A percentile compares a stretch with the other conserved stretches of the same genome.
Evolutionary conservation across 2,888 invertebrate species (phyloP).

Genomic region (Drosophila paramelanica): DNA sequence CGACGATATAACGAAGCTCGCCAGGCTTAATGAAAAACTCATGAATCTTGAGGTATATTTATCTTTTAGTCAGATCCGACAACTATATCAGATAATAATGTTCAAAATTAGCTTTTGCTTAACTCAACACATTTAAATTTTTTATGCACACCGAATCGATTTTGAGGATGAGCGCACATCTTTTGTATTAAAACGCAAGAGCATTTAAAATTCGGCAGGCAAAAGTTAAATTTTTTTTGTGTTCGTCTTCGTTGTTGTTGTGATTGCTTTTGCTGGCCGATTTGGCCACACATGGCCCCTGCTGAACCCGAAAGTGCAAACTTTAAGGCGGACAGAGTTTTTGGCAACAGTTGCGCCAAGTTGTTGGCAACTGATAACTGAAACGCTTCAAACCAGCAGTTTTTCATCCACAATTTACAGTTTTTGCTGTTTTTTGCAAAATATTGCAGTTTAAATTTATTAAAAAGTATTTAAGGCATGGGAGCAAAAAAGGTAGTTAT

Average conservation of each 20-base stretch:
- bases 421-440: background rate
- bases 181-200: too few species aligned
- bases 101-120: too few species aligned
- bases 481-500: background rate
- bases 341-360: slow-evolving; percentile 58
- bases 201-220: too few species aligned
- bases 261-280: slow-evolving; percentile 20
- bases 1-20: too few species aligned
- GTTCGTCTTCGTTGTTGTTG: slow-evolving; percentile 1
- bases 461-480: slow-evolving; percentile 17
- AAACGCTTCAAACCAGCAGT: slow-evolving; percentile 32
- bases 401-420: slow-evolving; percentile 30
- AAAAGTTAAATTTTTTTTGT: too few species aligned
- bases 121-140: too few species aligned
- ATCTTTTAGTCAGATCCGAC: too few species aligned
- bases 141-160: too few species aligned
- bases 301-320: slow-evolving; percentile 29
- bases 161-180: too few species aligned
- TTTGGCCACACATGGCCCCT: slow-evolving; percentile 63
- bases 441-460: slow-evolving; percentile 30
- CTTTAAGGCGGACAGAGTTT: slow-evolving; percentile 32
- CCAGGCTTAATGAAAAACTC: too few species aligned
- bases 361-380: slow-evolving; percentile 49
- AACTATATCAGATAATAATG: too few species aligned
- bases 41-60: too few species aligned